Conservation (phyloP, 2,888 invertebrate species). For the Monoplex corrugatus region DNA sequence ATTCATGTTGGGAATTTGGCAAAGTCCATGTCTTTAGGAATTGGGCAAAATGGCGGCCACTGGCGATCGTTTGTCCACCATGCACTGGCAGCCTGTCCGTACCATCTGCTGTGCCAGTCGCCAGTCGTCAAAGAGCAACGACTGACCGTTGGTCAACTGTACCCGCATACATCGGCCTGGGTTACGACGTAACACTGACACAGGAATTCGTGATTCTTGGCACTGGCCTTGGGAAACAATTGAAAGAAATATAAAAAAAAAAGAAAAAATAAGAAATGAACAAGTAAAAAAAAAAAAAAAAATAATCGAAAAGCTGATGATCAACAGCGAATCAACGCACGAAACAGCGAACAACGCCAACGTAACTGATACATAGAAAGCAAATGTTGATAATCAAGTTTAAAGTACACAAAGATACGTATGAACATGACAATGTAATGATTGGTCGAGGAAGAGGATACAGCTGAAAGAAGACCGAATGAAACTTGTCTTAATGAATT, state of each 20-base stretch:
- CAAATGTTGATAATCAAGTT: no score
- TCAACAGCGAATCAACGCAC: no score
- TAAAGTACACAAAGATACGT: no score
- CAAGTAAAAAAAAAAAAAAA: neutral
- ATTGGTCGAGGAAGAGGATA: no score
- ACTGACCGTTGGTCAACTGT: slow-evolving; percentile 26
- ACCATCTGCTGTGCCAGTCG: slow-evolving; percentile 29
- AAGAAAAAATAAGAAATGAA: neutral
- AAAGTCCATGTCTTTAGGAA: no score
- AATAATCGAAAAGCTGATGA: no score
- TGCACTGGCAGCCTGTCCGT: slow-evolving; percentile 38
- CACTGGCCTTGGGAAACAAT: slow-evolving; percentile 19
- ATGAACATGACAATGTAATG: no score
- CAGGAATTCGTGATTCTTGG: neutral
- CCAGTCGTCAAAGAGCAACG: slow-evolving; percentile 37
- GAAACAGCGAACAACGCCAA: no score
- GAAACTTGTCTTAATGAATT: no score
- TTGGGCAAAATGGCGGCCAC: slow-evolving; percentile 17
- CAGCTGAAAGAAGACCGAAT: no score
- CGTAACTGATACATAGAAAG: no score
- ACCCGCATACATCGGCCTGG: slow-evolving; percentile 32
- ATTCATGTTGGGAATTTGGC: no score
- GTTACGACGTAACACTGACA: slow-evolving; percentile 19
- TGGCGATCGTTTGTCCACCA: slow-evolving; percentile 34
- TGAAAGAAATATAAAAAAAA: neutral